Conservation (phyloP, 2,888 invertebrate genomes). For the Drosophila ustulata region DNA sequence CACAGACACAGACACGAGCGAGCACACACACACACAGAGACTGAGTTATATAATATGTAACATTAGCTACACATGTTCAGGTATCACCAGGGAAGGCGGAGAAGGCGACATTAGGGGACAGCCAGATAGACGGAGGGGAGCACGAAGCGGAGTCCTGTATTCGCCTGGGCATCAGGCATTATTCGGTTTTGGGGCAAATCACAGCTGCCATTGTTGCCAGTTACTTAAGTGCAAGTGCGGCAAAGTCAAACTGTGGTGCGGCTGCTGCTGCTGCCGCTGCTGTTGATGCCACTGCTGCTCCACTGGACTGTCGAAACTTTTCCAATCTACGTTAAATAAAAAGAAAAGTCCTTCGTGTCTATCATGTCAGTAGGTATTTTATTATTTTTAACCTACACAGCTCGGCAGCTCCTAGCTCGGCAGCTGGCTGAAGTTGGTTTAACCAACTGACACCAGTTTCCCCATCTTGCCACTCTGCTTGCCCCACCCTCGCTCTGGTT, state of each 20-base stretch:
- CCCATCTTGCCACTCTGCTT: neutral
- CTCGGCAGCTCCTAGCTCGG: conserved; percentile 19
- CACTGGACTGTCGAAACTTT: conserved; percentile 78
- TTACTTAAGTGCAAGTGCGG: conserved; percentile 70
- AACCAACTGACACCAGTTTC: conserved; percentile 50
- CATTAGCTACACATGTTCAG: conserved; percentile 68
- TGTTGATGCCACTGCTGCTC: conserved; percentile 26
- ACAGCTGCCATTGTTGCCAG: conserved; percentile 60
- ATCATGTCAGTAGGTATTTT: conserved; percentile 81
- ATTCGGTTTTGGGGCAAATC: conserved; percentile 48
- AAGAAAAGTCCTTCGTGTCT: conserved; percentile 80
- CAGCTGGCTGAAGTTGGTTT: conserved; percentile 45
- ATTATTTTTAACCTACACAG: conserved; percentile 74
- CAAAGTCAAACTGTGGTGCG: conserved; percentile 44
- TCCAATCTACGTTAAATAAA: conserved; percentile 82
- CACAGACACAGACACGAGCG: neutral
- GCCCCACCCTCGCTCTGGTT: neutral
- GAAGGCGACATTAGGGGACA: neutral
- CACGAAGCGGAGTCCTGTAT: conserved; percentile 4
- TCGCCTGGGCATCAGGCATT: conserved; percentile 13
- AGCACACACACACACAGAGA: neutral
- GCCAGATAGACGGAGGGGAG: neutral
- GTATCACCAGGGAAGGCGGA: neutral
- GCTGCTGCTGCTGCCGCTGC: conserved; percentile 13
- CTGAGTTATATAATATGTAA: conserved; percentile 66